Evolutionary conservation across 2,888 invertebrate species (phyloP).

Genomic region (Baronia brevicornis): DNA sequence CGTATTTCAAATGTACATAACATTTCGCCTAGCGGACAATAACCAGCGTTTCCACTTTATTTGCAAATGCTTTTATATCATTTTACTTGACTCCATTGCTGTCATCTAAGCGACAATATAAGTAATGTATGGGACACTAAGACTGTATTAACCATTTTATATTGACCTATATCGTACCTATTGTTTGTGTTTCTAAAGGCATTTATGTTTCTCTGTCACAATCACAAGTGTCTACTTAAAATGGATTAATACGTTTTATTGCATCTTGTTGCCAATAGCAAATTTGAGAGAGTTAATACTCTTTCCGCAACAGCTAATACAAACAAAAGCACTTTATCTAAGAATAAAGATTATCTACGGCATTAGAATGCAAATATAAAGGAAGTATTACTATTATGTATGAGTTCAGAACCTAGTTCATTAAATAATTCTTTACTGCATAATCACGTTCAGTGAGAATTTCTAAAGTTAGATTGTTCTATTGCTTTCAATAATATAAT

Average conservation of each 20-base stretch:
- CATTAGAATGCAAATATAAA: no score
- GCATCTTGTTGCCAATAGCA: no score
- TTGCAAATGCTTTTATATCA: conserved; percentile 5
- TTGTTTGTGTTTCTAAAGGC: neutral
- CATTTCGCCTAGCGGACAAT: no score
- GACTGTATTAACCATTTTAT: conserved; percentile 1
- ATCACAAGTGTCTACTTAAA: conserved; percentile 2
- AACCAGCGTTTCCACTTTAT: no score
- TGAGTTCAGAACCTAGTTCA: no score
- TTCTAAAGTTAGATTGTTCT: no score
- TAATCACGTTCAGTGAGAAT: no score
- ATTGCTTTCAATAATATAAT: no score
- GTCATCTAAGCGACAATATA: conserved; percentile 6
- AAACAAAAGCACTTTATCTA: neutral
- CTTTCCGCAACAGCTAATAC: no score
- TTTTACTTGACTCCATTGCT: conserved; percentile 1
- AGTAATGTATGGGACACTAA: conserved; percentile 4
- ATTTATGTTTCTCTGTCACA: conserved; percentile 1
- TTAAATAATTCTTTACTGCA: no score
- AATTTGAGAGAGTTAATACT: conserved; percentile 2
- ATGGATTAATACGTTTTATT: conserved; percentile 6
- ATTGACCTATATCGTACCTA: neutral
- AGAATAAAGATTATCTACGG: neutral
- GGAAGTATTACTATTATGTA: no score
- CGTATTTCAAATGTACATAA: conserved; percentile 9